Conservation (phyloP, 2,113 vertebrate genomes). For the Callospermophilus lateralis region DNA sequence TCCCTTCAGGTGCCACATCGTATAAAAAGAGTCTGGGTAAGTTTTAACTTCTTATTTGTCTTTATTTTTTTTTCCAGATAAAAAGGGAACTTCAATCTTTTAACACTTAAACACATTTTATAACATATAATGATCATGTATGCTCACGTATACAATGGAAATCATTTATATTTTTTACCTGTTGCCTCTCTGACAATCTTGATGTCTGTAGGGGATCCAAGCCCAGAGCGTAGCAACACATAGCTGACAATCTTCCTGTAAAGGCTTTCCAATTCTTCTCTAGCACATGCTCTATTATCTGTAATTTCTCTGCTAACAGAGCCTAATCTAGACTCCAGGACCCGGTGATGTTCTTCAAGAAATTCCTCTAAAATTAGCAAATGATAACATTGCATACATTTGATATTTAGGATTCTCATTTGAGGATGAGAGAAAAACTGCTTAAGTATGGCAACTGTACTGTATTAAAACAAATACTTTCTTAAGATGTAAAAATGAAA, state of each 20-base stretch:
- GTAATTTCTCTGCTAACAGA: constrained; percentile 91
- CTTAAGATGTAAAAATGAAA: neutral
- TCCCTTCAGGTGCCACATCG: neutral
- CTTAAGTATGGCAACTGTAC: neutral
- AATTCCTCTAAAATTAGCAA: constrained; percentile 90
- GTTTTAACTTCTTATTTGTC: constrained; percentile 38
- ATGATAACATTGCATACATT: constrained; percentile 20
- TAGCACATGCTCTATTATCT: constrained; percentile 84
- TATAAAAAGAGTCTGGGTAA: neutral
- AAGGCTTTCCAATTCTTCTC: constrained; percentile 88
- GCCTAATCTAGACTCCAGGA: constrained; percentile 88
- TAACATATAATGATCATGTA: neutral
- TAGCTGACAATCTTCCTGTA: constrained; percentile 92
- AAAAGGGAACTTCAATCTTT: neutral
- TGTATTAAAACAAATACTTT: constrained; percentile 36
- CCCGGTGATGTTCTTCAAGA: constrained; percentile 88
- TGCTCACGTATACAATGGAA: neutral
- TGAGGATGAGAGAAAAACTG: neutral
- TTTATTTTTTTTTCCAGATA: constrained; percentile 24
- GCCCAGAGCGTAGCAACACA: constrained; percentile 89
- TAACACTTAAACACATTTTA: constrained; percentile 31
- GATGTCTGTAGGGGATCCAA: constrained; percentile 88
- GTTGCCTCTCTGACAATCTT: constrained; percentile 89
- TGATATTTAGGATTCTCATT: constrained; percentile 45
- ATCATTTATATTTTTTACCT: constrained; percentile 83